Base-by-base conservation (phyloP, 2,797 vertebrate genomes). In the Poecilia picta region DNA sequence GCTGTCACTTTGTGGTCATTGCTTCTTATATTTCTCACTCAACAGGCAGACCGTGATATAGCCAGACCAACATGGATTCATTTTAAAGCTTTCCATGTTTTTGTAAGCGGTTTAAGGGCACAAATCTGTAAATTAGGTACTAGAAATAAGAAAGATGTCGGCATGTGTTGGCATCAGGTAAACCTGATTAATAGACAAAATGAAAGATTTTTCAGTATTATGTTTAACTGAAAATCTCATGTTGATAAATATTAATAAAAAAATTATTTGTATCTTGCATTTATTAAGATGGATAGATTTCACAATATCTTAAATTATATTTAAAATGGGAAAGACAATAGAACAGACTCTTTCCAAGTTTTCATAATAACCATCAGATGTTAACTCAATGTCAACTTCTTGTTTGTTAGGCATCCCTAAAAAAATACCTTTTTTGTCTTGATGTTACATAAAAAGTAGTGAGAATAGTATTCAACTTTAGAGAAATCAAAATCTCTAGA, bases 1-100 rank as follows among this genome's bases (percentile, higher is more conserved):
- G 71, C 25, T 57, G 75, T 70, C 76, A 77, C 59, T 81, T 66
- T 78, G 20, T 41, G 64, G 20, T 41, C 36, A 68, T 23, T 68
- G 64, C 36, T 68, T 68, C 23, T 68, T 15, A 64, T 18, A 36
- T 39, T 41, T 41, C 12, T 41, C 20, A 68, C 36, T 39, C 20
- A 25, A 25, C 36, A 68, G 20, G 41, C 64, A 36, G 3, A 20
- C 31, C 8, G 1, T 64, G 23, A 41, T 39, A 39, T 68, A 68
- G 20, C 11, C 20, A 68, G 20, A 68, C 64, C 20, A 11, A 2
- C 39, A 41, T 41, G 3, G 64, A 5, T 39, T 8, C 31, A 66
- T 66, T 66, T 66, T 5, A 66, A 39, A 66, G 62, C 33, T 66
- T 39, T 16, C 62, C 20, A 7, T 64, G 5, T 62, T 8, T 66